These are phyloP conservation scores for Holocentrus rufus DNA, from an alignment of 2,797 vertebrate genomes.

Conservation along the genomic window DNA sequence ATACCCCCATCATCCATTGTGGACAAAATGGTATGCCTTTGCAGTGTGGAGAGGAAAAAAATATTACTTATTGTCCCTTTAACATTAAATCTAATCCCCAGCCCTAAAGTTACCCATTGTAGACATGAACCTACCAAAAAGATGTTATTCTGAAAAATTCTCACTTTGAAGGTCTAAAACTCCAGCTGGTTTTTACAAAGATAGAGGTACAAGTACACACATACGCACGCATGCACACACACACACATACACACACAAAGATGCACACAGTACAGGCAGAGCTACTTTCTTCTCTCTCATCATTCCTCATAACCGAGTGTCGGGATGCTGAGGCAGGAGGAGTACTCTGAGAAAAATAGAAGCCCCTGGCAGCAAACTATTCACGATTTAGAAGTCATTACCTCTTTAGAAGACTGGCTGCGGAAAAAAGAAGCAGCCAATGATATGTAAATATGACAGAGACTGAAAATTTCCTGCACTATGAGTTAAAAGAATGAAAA, in stretches of 20 bases:
- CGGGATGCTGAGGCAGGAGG: not conserved
- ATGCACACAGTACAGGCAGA: not conserved
- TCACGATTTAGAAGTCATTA: conserved; percentile 2
- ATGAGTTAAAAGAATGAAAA: not conserved
- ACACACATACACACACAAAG: not conserved
- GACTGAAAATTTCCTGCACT: not conserved
- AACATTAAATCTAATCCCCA: not conserved
- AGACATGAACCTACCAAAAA: not conserved
- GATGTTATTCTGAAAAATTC: not conserved
- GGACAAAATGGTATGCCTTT: not conserved
- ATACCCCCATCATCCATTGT: not conserved
- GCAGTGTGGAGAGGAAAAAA: not conserved
- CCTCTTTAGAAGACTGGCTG: not conserved
- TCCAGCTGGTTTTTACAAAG: not conserved
- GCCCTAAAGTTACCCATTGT: not conserved
- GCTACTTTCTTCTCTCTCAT: not conserved
- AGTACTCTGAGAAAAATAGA: not conserved
- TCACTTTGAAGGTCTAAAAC: not conserved
- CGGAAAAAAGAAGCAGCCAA: not conserved
- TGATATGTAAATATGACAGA: not conserved
- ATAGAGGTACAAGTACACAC: not conserved
- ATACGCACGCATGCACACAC: not conserved
- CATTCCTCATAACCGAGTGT: not conserved
- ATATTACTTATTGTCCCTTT: not conserved
- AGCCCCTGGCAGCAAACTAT: not conserved